A percentile compares a stretch with the other conserved stretches of the same genome.
Evolutionary conservation across 2,113 vertebrate genomes (phyloP).

Genomic region (Halcyon malimbica): DNA sequence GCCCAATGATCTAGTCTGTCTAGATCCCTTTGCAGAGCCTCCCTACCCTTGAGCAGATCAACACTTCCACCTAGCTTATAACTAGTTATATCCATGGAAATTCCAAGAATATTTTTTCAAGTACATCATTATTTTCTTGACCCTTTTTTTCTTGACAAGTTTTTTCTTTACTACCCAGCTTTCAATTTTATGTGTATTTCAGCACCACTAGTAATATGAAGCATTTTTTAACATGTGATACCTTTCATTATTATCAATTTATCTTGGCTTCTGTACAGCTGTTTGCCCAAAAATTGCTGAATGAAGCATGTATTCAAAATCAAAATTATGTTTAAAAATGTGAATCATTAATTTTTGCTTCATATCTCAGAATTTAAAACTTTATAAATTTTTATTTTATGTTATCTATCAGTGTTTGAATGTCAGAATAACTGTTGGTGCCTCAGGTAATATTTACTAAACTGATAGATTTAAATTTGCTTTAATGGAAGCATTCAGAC

Average conservation of each 20-base stretch:
- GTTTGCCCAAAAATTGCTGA: neutral
- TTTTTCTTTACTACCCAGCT: neutral
- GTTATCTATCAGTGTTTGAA: neutral
- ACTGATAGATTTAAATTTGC: neutral
- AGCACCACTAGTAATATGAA: neutral
- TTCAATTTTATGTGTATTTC: neutral
- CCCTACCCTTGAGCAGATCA: too few relatives aligned
- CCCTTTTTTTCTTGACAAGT: neutral
- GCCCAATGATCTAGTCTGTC: too few relatives aligned
- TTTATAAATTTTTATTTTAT: neutral
- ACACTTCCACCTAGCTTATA: too few relatives aligned
- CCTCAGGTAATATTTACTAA: neutral
- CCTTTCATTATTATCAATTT: neutral
- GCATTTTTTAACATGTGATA: neutral
- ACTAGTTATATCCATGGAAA: neutral
- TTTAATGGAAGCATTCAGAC: neutral
- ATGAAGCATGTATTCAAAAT: neutral
- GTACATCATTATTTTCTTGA: neutral
- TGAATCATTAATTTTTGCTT: neutral
- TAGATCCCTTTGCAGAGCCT: too few relatives aligned
- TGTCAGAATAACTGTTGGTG: neutral
- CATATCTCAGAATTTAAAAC: neutral
- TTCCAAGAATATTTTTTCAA: neutral
- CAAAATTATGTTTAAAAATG: neutral
- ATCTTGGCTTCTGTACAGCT: neutral